phyloP scores from a whole-genome alignment of 2,797 vertebrate species.

The Phalanger gymnotis region DNA sequence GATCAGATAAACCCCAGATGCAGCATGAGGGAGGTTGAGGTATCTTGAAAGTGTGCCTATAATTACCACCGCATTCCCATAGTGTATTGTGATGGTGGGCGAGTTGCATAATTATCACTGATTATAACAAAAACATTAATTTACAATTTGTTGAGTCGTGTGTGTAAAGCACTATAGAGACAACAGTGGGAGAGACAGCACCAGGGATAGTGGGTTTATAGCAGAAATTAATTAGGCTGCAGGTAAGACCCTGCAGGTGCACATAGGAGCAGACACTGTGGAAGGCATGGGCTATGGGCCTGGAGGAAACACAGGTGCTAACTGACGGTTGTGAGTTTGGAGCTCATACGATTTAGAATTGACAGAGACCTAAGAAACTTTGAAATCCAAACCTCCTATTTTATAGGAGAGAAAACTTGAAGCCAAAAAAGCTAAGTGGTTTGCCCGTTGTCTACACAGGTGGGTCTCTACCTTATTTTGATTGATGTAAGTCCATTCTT shows the following conservation, averaged over 20 bases:
- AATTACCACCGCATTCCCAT: constrained; percentile 50
- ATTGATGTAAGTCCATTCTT: neutral
- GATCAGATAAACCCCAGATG: neutral
- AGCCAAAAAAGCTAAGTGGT: neutral
- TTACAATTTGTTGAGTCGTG: constrained; percentile 49
- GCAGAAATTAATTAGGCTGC: constrained; percentile 53
- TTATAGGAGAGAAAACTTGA: neutral
- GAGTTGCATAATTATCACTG: constrained; percentile 51
- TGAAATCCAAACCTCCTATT: neutral
- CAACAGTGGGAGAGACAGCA: neutral
- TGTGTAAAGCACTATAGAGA: neutral
- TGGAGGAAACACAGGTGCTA: neutral
- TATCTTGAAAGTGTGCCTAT: constrained; percentile 21
- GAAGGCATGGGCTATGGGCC: neutral
- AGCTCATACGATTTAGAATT: neutral
- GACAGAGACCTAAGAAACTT: neutral
- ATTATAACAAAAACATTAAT: constrained; percentile 65
- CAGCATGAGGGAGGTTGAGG: constrained; percentile 27
- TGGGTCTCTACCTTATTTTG: neutral
- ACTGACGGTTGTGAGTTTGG: neutral
- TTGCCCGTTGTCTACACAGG: neutral
- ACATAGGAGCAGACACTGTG: neutral
- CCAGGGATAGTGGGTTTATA: neutral
- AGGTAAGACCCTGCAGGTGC: constrained; percentile 8
- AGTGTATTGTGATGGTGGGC: constrained; percentile 14